phyloP scores from a whole-genome alignment of 2,113 vertebrate genomes.

The Accipiter cooperii region DNA sequence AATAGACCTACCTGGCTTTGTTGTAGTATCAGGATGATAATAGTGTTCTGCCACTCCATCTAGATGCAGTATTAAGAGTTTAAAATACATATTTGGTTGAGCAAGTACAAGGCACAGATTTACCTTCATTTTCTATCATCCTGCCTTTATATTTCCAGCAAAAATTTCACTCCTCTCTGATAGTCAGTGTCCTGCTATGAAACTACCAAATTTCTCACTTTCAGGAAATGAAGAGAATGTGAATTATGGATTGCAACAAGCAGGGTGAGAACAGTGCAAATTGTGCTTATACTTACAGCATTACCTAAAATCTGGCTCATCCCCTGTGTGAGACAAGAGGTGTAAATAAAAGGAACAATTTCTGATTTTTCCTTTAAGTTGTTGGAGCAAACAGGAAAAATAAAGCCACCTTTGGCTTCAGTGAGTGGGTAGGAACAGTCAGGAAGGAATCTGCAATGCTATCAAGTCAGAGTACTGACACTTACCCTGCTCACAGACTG shows the following conservation, averaged over 20 bases:
- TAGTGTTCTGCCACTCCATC: background rate
- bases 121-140: background rate
- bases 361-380: background rate
- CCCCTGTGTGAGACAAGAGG: background rate
- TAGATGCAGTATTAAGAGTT: background rate
- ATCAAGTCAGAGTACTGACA: accelerated
- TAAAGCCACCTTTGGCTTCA: background rate
- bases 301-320: background rate
- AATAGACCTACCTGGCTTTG: background rate
- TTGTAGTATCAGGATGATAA: background rate
- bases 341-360: background rate
- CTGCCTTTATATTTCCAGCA: background rate
- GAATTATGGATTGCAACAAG: background rate
- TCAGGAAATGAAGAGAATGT: background rate
- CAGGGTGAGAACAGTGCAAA: background rate
- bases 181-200: background rate
- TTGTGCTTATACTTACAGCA: background rate
- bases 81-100: background rate
- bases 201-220: background rate
- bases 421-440: background rate
- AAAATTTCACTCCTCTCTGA: background rate
- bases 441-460: background rate
- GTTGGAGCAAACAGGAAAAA: background rate
- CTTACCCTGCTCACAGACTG: conserved; percentile 64
- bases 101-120: background rate